Base-by-base conservation (phyloP, 2,888 invertebrate genomes). In the Rhingia rostrata region DNA sequence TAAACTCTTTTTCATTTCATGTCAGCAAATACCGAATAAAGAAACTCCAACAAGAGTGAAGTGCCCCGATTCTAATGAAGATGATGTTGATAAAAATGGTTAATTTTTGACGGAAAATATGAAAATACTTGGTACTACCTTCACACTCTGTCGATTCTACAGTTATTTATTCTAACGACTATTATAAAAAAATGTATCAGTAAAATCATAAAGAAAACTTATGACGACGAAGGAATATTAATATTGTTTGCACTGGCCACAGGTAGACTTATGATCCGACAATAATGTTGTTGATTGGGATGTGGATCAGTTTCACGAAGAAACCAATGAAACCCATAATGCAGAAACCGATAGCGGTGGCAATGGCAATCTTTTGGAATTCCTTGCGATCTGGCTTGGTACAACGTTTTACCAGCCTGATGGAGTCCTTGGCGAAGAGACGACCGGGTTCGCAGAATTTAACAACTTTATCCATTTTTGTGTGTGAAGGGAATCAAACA, bases 261-360 rank as follows among this genome's bases (percentile, higher is more conserved):
- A n/a, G 5, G 35, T 39, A 22, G 87, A 87, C 88, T 92, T 94
- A 94, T 91, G 96, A 97, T 91, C 96, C 97, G 90, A 97, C 97
- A 92, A 97, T 97, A 91, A 97, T 97, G 92, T 97, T 97, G 92
- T 98, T 98, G 92, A 99, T 99, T 87, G 99, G 99, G 92, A 99
- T 99, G 92, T 99, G 99, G 92, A 99, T 99, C 88, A 99, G 94
- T 93, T 99, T 99, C 43, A 99, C 99, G 89, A 99, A 99, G 94
- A 99, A 99, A 88, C 99, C 99, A 91, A 99, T 99, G 93, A 99
- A 99, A 74, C 99, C 99, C 99, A 99, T 99, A 92, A 99, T 99
- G 92, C 98, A 98, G 93, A 99, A 99, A 75, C 99, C 99, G 90
- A 99, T 98, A 4, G 99, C 99, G 81, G 99, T 99, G 73, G 99